Conservation (phyloP, 64 coral and sea anemone species). For the Trachythela sp. region DNA sequence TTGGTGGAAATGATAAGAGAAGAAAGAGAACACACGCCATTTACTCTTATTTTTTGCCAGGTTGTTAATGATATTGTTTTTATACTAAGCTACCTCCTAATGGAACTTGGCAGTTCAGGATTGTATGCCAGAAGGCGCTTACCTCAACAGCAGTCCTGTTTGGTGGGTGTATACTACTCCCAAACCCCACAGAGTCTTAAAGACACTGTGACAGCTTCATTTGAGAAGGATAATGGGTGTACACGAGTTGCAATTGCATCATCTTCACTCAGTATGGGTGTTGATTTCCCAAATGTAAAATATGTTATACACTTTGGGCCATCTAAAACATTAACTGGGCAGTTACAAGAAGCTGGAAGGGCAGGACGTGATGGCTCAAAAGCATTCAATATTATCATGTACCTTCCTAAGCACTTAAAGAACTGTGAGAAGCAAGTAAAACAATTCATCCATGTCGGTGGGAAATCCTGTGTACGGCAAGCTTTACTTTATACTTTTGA, state of each 20-base stretch:
- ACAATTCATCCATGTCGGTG: background rate
- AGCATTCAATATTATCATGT: background rate
- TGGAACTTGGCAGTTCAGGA: background rate
- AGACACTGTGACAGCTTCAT: background rate
- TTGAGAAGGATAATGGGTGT: background rate
- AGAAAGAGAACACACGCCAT: background rate
- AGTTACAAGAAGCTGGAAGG: constrained; percentile 3
- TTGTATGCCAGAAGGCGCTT: background rate
- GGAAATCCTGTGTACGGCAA: background rate
- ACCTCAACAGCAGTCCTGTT: background rate
- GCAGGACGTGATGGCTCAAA: background rate
- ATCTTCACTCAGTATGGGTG: background rate
- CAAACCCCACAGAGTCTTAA: background rate
- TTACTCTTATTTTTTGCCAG: constrained; percentile 4
- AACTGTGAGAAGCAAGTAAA: background rate
- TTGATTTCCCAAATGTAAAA: background rate
- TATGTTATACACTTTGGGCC: constrained; percentile 14
- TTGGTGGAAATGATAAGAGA: constrained; percentile 11
- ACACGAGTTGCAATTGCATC: background rate
- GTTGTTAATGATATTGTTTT: background rate
- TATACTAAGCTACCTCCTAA: background rate
- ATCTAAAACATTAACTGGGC: background rate
- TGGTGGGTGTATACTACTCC: background rate
- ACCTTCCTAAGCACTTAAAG: background rate
- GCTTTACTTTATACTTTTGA: background rate